Base-by-base conservation (phyloP, 1,140 invertebrate species). In the Ceratina calcarata region DNA sequence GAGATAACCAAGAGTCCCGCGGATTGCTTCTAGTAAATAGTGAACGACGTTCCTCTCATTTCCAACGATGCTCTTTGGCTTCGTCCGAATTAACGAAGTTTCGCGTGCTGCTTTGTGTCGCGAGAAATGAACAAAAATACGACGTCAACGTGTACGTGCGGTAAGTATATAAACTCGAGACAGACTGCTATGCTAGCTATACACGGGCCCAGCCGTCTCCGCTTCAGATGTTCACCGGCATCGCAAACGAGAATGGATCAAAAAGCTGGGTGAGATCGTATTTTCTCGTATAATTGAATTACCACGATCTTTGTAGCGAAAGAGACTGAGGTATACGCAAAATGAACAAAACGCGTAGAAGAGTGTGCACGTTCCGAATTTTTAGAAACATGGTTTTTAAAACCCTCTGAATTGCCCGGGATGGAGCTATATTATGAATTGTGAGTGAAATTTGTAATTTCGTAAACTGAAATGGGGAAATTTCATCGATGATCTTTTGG, bases 21-120 rank as follows among this genome's bases (percentile, higher is more conserved):
- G 66, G 73, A 71, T 66, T 55, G 53, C 65, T 80, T 70, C 71
- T n/a, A 61, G 32, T 58, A 55, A 70, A 75, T 45, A 45, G 60
- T 51, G 55, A 55, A 62, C 37, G 20, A 4, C 24, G 16, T 64
- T 74, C 24, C 55, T 58, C 32, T 24, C 49, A 74, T 49, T 80
- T 67, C 57, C 45, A n/a, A 18, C 65, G 3, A 24, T 49, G 57
- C n/a, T 53, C 10, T 27, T n/a, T 55, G 20, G 32, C 18, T 16
- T 78, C 22, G 24, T 62, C 45, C 20, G 32, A 73, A 62, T 37
- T 72, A 61, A 61, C 69, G 60, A 73, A 62, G 32, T 45, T 70
- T 10, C 32, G 60, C 15, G 60, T 53, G 16, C 57, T 37, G 22
- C n/a, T 60, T 22, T 22, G 32, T n/a, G 37, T 45, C 55, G 18